Evolutionary conservation across 2,113 vertebrate genomes (phyloP).

Genomic region (Pterocles orientalis): DNA sequence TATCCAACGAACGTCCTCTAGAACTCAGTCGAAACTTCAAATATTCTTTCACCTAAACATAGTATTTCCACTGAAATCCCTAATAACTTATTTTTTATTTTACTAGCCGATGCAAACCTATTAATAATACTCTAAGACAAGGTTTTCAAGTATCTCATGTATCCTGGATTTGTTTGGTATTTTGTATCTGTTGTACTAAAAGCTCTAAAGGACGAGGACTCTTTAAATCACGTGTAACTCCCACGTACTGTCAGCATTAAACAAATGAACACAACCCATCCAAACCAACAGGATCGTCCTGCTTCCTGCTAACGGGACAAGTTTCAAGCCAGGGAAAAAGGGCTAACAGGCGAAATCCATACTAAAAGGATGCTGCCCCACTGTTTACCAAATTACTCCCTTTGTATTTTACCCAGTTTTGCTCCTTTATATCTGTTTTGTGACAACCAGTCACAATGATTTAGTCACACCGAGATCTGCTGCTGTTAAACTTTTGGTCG

Average conservation of each 20-base stretch:
- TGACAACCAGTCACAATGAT: neutral
- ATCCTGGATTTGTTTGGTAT: neutral
- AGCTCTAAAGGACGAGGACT: neutral
- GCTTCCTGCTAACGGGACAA: neutral
- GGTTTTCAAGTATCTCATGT: neutral
- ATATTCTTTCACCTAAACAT: neutral
- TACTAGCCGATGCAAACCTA: neutral
- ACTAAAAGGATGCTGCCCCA: neutral
- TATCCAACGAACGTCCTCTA: accelerated
- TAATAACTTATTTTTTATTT: neutral
- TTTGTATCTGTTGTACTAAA: neutral
- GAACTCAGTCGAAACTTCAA: neutral
- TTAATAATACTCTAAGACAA: neutral
- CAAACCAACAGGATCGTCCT: neutral
- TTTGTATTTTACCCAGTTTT: neutral
- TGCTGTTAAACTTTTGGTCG: neutral
- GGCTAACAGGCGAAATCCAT: neutral
- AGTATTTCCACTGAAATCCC: neutral
- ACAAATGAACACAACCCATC: neutral
- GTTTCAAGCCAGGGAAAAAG: neutral
- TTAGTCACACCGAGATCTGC: neutral
- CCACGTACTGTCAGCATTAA: neutral
- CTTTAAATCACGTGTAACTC: neutral
- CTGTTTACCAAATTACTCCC: neutral
- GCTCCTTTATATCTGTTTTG: neutral